Percentiles rank a stretch among this genome's conserved stretches.
Conservation (phyloP, 2,113 vertebrate species). For the Podiceps cristatus region DNA sequence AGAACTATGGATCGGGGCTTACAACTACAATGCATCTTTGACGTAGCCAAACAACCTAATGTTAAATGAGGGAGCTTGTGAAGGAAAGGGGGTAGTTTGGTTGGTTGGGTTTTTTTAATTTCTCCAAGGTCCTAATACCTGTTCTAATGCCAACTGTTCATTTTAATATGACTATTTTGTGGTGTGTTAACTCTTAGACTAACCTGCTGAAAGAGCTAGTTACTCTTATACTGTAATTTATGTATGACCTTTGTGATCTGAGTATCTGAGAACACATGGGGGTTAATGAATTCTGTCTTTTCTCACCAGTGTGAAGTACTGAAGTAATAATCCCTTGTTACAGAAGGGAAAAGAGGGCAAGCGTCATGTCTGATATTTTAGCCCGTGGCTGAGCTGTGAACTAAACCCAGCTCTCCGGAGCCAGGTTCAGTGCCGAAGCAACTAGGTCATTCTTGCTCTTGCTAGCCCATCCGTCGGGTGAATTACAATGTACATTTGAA, state of each 20-base stretch:
- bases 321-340: not conserved
- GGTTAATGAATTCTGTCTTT: constrained; percentile 13
- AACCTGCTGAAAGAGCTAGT: not conserved
- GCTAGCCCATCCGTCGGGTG: not conserved
- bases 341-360: not conserved
- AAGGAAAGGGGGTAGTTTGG: not conserved
- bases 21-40: not conserved
- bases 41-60: not conserved
- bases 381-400: not conserved
- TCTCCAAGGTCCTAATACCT: not conserved
- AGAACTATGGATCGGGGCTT: not conserved
- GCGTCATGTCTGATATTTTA: not conserved
- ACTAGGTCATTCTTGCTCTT: not conserved
- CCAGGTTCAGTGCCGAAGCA: not conserved
- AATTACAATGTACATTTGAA: not conserved
- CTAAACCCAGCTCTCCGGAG: not conserved
- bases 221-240: not conserved
- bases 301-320: not conserved
- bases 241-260: not conserved
- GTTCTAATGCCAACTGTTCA: not conserved
- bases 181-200: not conserved
- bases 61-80: not conserved
- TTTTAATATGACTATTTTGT: not conserved
- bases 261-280: not conserved
- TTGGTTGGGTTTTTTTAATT: not conserved